phyloP scores from a whole-genome alignment of 2,113 vertebrate genomes.

The Paramormyrops kingsleyae region DNA sequence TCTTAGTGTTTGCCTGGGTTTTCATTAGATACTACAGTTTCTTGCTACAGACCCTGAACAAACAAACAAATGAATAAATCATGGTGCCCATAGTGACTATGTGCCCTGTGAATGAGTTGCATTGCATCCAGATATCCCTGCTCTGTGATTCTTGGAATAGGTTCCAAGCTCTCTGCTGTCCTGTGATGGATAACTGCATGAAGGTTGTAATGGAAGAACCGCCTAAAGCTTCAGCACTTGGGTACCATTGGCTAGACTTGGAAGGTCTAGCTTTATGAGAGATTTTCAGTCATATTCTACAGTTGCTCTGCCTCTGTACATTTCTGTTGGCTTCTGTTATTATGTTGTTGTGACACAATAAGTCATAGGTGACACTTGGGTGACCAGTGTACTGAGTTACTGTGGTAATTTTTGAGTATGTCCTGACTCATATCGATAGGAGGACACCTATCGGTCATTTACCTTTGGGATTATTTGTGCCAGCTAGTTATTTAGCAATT shows the following conservation, averaged over 20 bases:
- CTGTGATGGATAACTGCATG: no score
- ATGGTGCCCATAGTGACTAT: no score
- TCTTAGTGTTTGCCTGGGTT: background rate
- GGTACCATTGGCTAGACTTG: background rate
- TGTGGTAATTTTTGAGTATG: background rate
- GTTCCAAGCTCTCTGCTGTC: no score
- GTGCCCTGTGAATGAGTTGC: no score
- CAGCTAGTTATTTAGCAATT: background rate
- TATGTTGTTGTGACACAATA: no score
- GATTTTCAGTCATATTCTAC: background rate
- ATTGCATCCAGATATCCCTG: no score
- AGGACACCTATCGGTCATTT: background rate
- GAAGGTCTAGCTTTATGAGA: background rate
- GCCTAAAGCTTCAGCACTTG: background rate
- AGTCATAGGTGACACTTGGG: no score
- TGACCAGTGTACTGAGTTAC: background rate
- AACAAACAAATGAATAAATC: no score
- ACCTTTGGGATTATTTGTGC: background rate
- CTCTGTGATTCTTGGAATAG: no score
- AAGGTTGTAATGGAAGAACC: no score
- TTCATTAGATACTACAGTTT: background rate
- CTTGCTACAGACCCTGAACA: background rate
- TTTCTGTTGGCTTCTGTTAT: background rate
- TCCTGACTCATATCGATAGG: background rate
- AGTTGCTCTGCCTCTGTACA: background rate